A percentile compares a stretch with the other conserved stretches of the same genome.
Conservation (phyloP, 2,113 vertebrate species). For the Phyllopteryx taeniolatus region DNA sequence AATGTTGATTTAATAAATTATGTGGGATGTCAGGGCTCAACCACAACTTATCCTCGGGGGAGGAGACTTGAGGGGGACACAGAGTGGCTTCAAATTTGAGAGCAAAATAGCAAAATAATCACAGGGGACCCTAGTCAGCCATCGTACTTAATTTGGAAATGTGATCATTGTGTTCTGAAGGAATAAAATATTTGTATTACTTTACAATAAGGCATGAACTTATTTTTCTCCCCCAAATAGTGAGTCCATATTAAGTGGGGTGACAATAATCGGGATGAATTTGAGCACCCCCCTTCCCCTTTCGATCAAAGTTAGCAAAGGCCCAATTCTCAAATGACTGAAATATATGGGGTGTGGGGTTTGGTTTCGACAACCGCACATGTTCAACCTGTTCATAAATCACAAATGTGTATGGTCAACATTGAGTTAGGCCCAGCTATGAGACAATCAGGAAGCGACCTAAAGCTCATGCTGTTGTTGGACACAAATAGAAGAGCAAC, state of each 20-base stretch:
- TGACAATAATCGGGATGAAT: too few relatives aligned
- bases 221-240: not conserved
- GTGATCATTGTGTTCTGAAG: not conserved
- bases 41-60: slow-evolving; percentile 65
- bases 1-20: slow-evolving; percentile 71
- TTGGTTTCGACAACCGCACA: too few relatives aligned
- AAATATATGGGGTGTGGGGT: not conserved
- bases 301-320: not conserved
- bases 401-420: too few relatives aligned
- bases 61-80: not conserved
- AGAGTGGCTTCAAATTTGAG: slow-evolving; percentile 16
- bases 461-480: too few relatives aligned
- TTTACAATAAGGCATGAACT: not conserved
- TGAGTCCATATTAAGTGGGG: not conserved
- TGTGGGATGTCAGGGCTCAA: slow-evolving; percentile 67
- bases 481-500: too few relatives aligned
- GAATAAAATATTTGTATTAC: not conserved
- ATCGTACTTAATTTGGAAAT: not conserved
- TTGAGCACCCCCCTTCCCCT: not conserved
- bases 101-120: slow-evolving; percentile 9
- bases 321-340: not conserved
- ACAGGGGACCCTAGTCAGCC: not conserved
- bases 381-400: too few relatives aligned
- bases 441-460: too few relatives aligned
- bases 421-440: too few relatives aligned